These are phyloP conservation scores for Puma concolor DNA, from an alignment of 2,113 vertebrate genomes.

Conservation along the genomic window DNA sequence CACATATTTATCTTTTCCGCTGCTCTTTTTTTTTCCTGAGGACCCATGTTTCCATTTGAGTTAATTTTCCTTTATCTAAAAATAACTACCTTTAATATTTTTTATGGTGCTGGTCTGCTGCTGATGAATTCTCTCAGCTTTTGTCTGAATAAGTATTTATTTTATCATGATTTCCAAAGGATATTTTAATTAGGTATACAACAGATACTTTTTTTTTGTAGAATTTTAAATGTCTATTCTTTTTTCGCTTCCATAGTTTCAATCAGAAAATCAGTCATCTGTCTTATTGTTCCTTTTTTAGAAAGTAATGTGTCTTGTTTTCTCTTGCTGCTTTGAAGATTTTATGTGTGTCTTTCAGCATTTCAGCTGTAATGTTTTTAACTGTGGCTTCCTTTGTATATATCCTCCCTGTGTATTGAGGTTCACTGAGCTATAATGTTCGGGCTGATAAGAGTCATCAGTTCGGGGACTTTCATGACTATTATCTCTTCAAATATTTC, in stretches of 20 bases:
- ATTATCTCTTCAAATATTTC: neutral
- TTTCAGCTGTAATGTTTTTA: neutral
- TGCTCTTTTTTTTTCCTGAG: neutral
- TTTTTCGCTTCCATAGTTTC: neutral
- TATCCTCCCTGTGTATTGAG: neutral
- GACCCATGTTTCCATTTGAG: neutral
- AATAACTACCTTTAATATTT: neutral
- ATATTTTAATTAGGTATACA: conserved; percentile 1
- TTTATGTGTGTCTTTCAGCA: neutral
- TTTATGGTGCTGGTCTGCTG: neutral
- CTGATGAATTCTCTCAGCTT: neutral
- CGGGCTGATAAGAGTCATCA: neutral
- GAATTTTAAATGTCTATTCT: neutral
- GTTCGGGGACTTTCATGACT: neutral
- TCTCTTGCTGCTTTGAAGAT: neutral
- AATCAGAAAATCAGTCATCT: neutral
- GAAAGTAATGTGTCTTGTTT: neutral
- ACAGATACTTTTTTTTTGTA: neutral
- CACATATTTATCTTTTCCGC: neutral
- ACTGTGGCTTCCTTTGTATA: neutral
- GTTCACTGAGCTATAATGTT: neutral
- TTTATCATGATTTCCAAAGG: neutral
- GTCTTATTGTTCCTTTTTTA: neutral
- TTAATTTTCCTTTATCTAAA: neutral
- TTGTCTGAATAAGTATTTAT: neutral